A percentile compares a stretch with the other conserved stretches of the same genome.
These are phyloP conservation scores for Chalcis sispes DNA, from an alignment of 2,888 invertebrate genomes.

Conservation along the genomic window DNA sequence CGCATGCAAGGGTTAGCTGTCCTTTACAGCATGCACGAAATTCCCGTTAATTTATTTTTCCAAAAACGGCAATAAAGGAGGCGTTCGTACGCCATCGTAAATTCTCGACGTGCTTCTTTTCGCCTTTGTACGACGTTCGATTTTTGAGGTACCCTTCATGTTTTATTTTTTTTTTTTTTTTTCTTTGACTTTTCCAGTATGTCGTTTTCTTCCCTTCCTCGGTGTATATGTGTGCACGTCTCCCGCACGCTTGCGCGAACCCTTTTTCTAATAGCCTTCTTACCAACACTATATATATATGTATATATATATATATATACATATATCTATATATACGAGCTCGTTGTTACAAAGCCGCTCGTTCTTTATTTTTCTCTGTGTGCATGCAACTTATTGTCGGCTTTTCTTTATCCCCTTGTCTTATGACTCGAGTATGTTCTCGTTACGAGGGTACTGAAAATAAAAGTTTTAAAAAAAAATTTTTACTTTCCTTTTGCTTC, in stretches of 20 bases:
- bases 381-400: too few relatives aligned
- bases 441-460: too few relatives aligned
- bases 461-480: too few relatives aligned
- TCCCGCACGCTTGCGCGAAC: neutral
- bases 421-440: too few relatives aligned
- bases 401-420: too few relatives aligned
- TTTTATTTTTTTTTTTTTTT: neutral
- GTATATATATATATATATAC: too few relatives aligned
- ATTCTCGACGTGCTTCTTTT: constrained; percentile 11
- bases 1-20: constrained; percentile 5
- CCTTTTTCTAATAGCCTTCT: constrained; percentile 24
- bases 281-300: too few relatives aligned
- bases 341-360: neutral
- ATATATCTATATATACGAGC: constrained; percentile 3
- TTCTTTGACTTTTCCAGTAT: constrained; percentile 12
- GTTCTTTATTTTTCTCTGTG: too few relatives aligned
- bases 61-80: constrained; percentile 33
- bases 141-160: neutral
- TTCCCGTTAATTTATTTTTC: neutral
- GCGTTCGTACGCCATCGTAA: constrained; percentile 22
- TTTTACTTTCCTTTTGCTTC: too few relatives aligned
- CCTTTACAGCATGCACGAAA: neutral
- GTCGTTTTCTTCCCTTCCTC: neutral
- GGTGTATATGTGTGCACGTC: neutral
- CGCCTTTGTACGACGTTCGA: constrained; percentile 17